Base-by-base conservation (phyloP, 2,888 invertebrate genomes). In the Thymelicus lineola region DNA sequence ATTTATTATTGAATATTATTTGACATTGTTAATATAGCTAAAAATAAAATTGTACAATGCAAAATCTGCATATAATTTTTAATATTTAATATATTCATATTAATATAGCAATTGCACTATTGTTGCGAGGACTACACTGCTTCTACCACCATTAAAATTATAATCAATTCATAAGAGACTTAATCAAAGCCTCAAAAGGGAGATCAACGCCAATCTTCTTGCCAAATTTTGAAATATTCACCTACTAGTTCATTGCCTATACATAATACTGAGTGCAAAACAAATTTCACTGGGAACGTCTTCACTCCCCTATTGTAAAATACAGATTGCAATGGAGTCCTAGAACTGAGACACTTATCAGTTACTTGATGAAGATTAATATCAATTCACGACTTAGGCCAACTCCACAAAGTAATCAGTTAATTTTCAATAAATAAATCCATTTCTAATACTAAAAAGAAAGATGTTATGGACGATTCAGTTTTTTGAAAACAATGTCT, bases 11-110 rank as follows among this genome's bases (percentile, higher is more conserved):
- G 89, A 90, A 89, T 89, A 91, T 87, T 86, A 89, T 88, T 86
- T 89, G 90, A 88, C 85, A 87, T 84, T 86, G 84, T 87, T 86
- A 87, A 90, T 87, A 88, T 88, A 89, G 89, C 89, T 91, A 91
- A 88, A 89, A 90, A 90, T 90, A 89, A 91, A 91, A 90, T 91
- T 93, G 92, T 93, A 92, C 93, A 92, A 91, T 90, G 91, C 91
- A 93, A 85, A 86, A 86, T 77, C 81, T 92, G 91, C 91, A 88
- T 90, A 89, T 90, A 91, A 90, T 90, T 91, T 90, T 87, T 84
- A 75, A 75, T 76, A 77, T 78, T 75, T 85, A 81, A 86, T 86
- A 87, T 79, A 80, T 76, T 85, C 85, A 86, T 88, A 82, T 82
- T 85, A 81, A 80, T 85, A 85, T 86, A 89, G 90, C 88, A 88